A percentile compares a stretch with the other conserved stretches of the same genome.
Conservation (phyloP, 2,888 invertebrate genomes). For the Caenorhabditis doughertyi region DNA sequence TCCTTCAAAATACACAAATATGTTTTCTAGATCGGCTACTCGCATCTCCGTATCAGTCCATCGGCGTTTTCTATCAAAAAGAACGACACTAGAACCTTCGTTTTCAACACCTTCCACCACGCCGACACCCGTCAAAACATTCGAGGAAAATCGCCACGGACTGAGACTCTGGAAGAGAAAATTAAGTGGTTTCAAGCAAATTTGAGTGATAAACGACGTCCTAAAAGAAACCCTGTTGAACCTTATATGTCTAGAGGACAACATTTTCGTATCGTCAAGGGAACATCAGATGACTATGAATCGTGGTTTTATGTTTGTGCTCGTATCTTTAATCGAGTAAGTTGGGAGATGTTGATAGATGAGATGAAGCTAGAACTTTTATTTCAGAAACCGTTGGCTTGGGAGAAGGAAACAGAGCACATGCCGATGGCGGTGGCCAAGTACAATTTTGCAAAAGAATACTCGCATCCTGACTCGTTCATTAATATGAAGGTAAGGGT, state of each 20-base stretch:
- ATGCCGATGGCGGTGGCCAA: slow-evolving; percentile 13
- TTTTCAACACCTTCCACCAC: slow-evolving; percentile 4
- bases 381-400: slow-evolving; percentile 27
- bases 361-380: neutral
- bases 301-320: slow-evolving; percentile 53
- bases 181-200: too few species aligned
- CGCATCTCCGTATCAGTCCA: slow-evolving; percentile 23
- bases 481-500: neutral
- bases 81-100: neutral
- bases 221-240: neutral
- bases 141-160: neutral
- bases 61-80: neutral
- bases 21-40: slow-evolving; percentile 31
- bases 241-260: slow-evolving; percentile 46
- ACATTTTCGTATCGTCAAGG: slow-evolving; percentile 39
- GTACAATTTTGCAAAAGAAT: slow-evolving; percentile 13
- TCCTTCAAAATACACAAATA: neutral
- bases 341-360: neutral
- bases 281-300: slow-evolving; percentile 48
- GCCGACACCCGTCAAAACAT: slow-evolving; percentile 3
- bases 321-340: slow-evolving; percentile 24
- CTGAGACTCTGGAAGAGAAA: too few species aligned
- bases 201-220: neutral
- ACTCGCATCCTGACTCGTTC: neutral
- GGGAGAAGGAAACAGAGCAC: slow-evolving; percentile 17